A percentile compares a stretch with the other conserved stretches of the same genome.
Conservation (phyloP, 2,797 vertebrate species). For the Meriones psammophilus region DNA sequence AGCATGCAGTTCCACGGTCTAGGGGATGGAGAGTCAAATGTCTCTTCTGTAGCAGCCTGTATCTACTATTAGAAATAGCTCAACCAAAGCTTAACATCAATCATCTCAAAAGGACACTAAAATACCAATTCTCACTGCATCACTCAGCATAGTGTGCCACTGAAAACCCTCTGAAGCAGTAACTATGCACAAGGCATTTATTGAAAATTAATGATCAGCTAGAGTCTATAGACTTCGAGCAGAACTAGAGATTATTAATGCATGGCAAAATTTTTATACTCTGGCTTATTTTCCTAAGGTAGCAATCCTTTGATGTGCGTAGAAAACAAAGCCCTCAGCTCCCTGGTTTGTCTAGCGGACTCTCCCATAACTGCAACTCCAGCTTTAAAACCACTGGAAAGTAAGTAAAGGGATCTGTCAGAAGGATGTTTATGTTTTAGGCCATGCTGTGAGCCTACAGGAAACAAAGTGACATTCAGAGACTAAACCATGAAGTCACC, state of each 20-base stretch:
- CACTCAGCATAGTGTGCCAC: slow-evolving; percentile 47
- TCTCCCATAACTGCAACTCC: slow-evolving; percentile 17
- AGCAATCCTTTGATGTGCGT: slow-evolving; percentile 10
- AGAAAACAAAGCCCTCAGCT: slow-evolving; percentile 42
- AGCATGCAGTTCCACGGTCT: slow-evolving; percentile 1
- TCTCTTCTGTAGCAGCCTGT: slow-evolving; percentile 28
- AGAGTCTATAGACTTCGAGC: background rate
- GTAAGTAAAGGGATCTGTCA: slow-evolving; percentile 51
- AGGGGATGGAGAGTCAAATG: background rate
- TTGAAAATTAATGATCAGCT: slow-evolving; percentile 49
- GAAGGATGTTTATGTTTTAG: slow-evolving; percentile 50
- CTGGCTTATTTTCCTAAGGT: slow-evolving; percentile 55
- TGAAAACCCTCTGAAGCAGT: slow-evolving; percentile 24
- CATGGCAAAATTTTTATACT: slow-evolving; percentile 33
- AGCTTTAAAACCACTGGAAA: slow-evolving; percentile 47
- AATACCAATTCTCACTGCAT: slow-evolving; percentile 52
- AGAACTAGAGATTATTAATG: slow-evolving; percentile 64
- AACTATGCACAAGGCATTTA: background rate
- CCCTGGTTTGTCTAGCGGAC: background rate
- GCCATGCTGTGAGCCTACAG: slow-evolving; percentile 38
- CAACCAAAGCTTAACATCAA: slow-evolving; percentile 54
- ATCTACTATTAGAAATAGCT: slow-evolving; percentile 31
- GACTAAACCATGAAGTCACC: slow-evolving; percentile 38
- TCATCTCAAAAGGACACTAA: slow-evolving; percentile 63
- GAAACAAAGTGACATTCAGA: slow-evolving; percentile 59